These are phyloP conservation scores for Scomber japonicus DNA, from an alignment of 2,113 vertebrate genomes.

Conservation along the genomic window DNA sequence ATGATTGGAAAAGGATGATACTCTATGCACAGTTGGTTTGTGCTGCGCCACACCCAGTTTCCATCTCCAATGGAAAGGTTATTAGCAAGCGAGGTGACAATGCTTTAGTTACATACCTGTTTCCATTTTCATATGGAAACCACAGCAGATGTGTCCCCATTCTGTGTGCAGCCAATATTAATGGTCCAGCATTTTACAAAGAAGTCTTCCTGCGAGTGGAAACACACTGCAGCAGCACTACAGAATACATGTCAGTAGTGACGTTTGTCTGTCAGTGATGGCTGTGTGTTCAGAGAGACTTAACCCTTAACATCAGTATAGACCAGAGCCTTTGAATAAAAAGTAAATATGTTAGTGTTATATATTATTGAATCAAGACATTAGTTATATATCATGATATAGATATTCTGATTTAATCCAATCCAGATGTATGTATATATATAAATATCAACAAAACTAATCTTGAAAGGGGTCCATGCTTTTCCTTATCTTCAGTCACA, in stretches of 20 bases:
- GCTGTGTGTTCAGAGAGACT: neutral
- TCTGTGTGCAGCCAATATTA: neutral
- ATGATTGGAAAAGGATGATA: slow-evolving; percentile 33
- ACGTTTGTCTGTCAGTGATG: neutral
- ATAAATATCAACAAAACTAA: too few relatives aligned
- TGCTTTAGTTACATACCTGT: slow-evolving; percentile 3
- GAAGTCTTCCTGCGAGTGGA: neutral
- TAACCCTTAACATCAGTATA: too few relatives aligned
- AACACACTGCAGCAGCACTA: slow-evolving; percentile 7
- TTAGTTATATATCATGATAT: too few relatives aligned
- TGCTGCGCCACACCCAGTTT: slow-evolving; percentile 27
- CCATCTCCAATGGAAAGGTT: slow-evolving; percentile 16
- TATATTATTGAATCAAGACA: too few relatives aligned
- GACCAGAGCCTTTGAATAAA: too few relatives aligned
- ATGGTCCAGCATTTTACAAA: neutral
- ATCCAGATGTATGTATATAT: too few relatives aligned
- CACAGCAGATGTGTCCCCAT: neutral
- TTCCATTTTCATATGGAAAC: neutral
- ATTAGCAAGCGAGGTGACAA: neutral
- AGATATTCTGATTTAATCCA: too few relatives aligned
- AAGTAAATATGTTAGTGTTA: too few relatives aligned
- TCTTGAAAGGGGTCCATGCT: too few relatives aligned
- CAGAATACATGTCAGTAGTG: neutral
- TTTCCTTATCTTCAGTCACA: too few relatives aligned
- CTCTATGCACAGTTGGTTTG: neutral